Base-by-base conservation (phyloP, 2,113 vertebrate genomes). In the Carassius gibelio region DNA sequence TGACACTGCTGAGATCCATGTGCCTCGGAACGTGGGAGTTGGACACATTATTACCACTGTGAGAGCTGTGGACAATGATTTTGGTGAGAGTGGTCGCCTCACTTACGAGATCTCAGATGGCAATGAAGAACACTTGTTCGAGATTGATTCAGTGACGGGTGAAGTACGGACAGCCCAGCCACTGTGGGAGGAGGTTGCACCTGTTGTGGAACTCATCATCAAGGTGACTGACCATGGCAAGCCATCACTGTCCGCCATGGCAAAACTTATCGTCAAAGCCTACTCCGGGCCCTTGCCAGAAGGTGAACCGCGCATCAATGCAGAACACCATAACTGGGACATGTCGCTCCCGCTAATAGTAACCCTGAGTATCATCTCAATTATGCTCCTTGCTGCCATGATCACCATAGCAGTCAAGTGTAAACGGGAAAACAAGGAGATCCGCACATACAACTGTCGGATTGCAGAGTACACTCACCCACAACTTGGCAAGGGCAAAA, bases 371-470 rank as follows among this genome's bases (percentile, higher is more conserved):
- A 97, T 98, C 34, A 96, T 99, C 89, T 99, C 98, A 75, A 95
- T 98, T 89, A 98, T 99, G 94, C 95, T 99, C 74, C 93, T 99
- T 87, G 96, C 97, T 86, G 98, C 98, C 92, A 99, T 99, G 98
- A 96, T 99, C 91, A 98, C 97, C 90, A 98, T 99, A 88, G 98
- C 97, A 0, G 96, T 99, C 89, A 99, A 99, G 91, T 99, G 98
- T 94, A 98, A 98, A 89, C 94, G 97, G 14, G 98, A 99, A 91
- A 99, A 99, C 95, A 99, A 99, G 94, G 98, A 99, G 93, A 99
- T 99, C 88, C 96, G 98, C 87, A 99, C 98, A 71, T 99, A 99
- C 93, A 99, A 99, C 90, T 99, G 98, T 94, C 97, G 98, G 89
- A 98, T 99, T 89, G 98, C 98, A 0, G 98, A 99, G 90, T 99